Base-by-base conservation (phyloP, 2,888 invertebrate genomes). In the Colletes collaris region DNA sequence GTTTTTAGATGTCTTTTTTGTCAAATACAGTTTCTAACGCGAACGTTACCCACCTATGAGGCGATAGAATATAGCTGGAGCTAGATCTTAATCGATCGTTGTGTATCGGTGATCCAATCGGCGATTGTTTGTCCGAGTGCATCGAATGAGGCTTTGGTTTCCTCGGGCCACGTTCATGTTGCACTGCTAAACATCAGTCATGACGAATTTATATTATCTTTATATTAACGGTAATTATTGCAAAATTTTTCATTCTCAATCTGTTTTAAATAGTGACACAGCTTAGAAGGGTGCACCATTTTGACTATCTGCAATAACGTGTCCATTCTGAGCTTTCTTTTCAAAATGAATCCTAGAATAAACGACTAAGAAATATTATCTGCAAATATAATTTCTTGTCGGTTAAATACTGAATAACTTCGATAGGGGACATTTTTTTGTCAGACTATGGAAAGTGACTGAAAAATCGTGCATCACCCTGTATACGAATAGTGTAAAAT, bases 81-180 rank as follows among this genome's bases (percentile, higher is more conserved):
- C 81, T 65, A n/a, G 91, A 86, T 81, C 91, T 86, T 66, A 92
- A 84, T 68, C 89, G 85, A 85, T 89, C 91, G 67, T 83, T 89
- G 84, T 89, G 91, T 67, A 88, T 7, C 4, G 40, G 40, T 40
- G 40, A 40, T 40, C 40, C 87, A 46, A 89, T 87, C 44, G 89
- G 80, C 13, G 90, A 86, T 69, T 89, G 86, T 69, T 92, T 92
- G 58, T 90, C 90, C 58, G 90, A 82, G 76, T 89, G 88, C 59
- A 53, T 92, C 87, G 81, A 93, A 91, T 96, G 97, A 81, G 96
- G 93, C 93, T 99, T 98, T 6, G 98, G 98, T 93, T 98, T 98
- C 77, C 99, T 95, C 0, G 99, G 99, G 7, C 99, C 99, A 60
- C 99, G 95, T 93, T 99, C 99, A 94, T 99, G 99, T 93, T 99